Conservation (phyloP, 2,797 vertebrate species). For the Spea hammondii region DNA sequence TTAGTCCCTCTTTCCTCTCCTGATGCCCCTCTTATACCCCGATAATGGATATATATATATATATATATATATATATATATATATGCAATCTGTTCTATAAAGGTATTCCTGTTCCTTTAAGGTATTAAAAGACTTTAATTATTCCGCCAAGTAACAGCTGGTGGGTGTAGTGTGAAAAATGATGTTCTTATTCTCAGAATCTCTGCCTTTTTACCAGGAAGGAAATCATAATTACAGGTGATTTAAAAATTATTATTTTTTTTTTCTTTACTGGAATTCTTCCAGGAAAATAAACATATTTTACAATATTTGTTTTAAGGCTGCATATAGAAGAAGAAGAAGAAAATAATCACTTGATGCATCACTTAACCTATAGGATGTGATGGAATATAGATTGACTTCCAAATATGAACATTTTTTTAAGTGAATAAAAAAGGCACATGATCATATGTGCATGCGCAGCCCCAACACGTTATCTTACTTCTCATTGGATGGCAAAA, state of each 20-base stretch:
- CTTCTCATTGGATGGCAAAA: too few relatives aligned
- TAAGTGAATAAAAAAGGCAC: too few relatives aligned
- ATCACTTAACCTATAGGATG: slow-evolving; percentile 4
- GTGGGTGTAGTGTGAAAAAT: slow-evolving; percentile 15
- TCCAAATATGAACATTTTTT: too few relatives aligned
- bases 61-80: too few relatives aligned
- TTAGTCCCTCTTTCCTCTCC: too few relatives aligned
- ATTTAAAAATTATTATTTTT: background rate
- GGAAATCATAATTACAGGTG: background rate
- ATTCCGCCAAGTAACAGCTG: slow-evolving; percentile 28
- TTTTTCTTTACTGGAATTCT: background rate
- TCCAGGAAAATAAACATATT: slow-evolving; percentile 16
- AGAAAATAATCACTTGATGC: background rate
- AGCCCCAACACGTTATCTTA: too few relatives aligned
- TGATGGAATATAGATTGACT: slow-evolving; percentile 11
- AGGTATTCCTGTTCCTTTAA: too few relatives aligned
- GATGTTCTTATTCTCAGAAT: slow-evolving; percentile 9
- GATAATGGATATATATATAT: too few relatives aligned
- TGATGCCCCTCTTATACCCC: too few relatives aligned
- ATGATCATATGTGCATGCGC: too few relatives aligned
- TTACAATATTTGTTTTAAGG: slow-evolving; percentile 18
- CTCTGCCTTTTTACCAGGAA: slow-evolving; percentile 5
- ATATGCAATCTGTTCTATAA: too few relatives aligned
- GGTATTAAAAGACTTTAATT: background rate
- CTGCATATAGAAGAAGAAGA: background rate